Evolutionary conservation across 2,113 vertebrate genomes (phyloP), one percentile per base, ranked within the genome.

Genomic region (Hucho hucho): DNA sequence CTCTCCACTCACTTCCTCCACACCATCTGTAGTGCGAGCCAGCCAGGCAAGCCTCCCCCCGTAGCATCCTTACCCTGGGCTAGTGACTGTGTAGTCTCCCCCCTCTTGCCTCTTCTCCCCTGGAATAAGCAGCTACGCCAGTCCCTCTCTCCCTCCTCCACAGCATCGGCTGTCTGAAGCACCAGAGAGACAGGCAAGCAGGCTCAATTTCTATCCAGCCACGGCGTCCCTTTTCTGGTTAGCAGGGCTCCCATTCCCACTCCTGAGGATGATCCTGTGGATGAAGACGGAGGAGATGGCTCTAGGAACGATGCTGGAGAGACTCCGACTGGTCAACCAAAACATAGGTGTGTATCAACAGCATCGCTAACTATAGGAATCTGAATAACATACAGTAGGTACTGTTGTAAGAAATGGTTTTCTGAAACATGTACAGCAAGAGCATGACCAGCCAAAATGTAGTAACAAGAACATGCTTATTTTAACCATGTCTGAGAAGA

Each of bases 281-380:
- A 94, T 96, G 94, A 92, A 95, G 83, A 93, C 79, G 24, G 94
- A 94, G 83, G 95, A 96, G 89, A 95, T 96, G 95, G 95, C 94
- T 82, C 81, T 96, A 75, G 93, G 95, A 88, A 93, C 96, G 85
- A 84, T 98, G 92, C 89, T 93, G 88, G 94, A 92, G 91, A 92
- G 94, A 83, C 89, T 98, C 87, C 90, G 85, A 83, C 93, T 93
- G 73, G 94, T 96, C 88, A 91, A 86, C 83, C 88, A 78, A 80
- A 91, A 89, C 76, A 94, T 96, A 87, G 97, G 97, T 98, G 95
- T 94, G 97, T 93, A 92, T 91, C 49, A 82, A 43, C 37, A 43
- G 87, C 92, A 84, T 81, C 83, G 79, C 79, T 18, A 3, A 18
- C 16, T 18, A 53, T 53, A 18, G 13, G 16, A 5, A 18, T 53